Percentiles rank a stretch among this genome's conserved stretches.
phyloP scores from a whole-genome alignment of 1,140 invertebrate genomes.

The Meloidogyne floridensis region DNA sequence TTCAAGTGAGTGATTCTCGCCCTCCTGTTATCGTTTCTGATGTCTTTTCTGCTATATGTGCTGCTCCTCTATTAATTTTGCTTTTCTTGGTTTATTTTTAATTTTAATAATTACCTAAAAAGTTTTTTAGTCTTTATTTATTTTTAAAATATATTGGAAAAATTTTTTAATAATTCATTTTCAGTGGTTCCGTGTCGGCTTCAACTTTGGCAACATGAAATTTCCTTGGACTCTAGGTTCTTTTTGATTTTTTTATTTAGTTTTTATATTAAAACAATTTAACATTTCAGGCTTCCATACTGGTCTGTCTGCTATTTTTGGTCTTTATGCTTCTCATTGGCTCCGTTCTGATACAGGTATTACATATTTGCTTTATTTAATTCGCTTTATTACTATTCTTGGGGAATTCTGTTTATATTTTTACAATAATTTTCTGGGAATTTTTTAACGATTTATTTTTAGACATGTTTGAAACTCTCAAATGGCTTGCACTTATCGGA shows the following conservation, averaged over 20 bases:
- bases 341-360: conserved; percentile 72
- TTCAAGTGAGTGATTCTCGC: conserved; percentile 85
- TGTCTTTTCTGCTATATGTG: conserved; percentile 81
- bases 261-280: not conserved
- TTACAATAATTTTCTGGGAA: too few species aligned
- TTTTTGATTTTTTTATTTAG: not conserved
- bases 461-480: conserved; percentile 92
- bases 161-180: conserved; percentile 42
- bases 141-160: too few species aligned
- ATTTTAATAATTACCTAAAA: not conserved
- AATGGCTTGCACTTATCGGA: conserved; percentile 81
- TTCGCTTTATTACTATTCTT: not conserved
- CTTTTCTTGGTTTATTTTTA: conserved; percentile 73
- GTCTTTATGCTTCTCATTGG: conserved; percentile 86
- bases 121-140: too few species aligned
- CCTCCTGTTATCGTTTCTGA: conserved; percentile 84
- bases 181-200: conserved; percentile 82
- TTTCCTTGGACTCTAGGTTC: conserved; percentile 75
- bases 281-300: conserved; percentile 75
- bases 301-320: conserved; percentile 80
- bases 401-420: too few species aligned
- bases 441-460: not conserved
- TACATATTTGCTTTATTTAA: not conserved
- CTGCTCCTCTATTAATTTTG: conserved; percentile 80
- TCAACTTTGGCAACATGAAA: conserved; percentile 84